Evolutionary conservation across 2,797 vertebrate species (phyloP).

Genomic region (Hipposideros larvatus): DNA sequence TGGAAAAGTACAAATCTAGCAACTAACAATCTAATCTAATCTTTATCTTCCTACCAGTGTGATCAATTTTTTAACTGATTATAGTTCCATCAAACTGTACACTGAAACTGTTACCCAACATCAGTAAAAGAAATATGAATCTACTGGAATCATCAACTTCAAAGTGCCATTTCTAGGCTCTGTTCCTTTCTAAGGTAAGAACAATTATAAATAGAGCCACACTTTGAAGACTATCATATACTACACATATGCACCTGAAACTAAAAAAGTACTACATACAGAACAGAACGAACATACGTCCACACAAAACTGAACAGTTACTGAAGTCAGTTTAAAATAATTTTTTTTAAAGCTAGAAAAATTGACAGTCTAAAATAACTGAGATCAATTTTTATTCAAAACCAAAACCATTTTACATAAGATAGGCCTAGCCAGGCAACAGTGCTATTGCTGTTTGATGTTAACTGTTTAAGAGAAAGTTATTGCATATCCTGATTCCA

Average conservation of each 20-base stretch:
- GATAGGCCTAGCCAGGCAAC: not conserved
- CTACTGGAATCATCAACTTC: not conserved
- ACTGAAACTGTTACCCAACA: not conserved
- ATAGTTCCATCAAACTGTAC: not conserved
- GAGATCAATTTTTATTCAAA: constrained; percentile 29
- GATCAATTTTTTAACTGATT: not conserved
- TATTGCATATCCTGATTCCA: not conserved
- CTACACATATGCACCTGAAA: not conserved
- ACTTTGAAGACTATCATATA: not conserved
- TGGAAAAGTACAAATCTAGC: not conserved
- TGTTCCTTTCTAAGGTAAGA: not conserved
- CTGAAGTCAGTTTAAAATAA: not conserved
- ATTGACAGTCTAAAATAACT: not conserved
- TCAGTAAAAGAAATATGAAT: not conserved
- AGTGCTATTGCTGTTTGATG: not conserved
- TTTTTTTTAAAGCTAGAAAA: not conserved
- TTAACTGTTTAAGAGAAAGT: not conserved
- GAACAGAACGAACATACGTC: not conserved
- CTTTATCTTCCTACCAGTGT: not conserved
- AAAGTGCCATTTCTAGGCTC: not conserved
- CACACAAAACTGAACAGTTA: not conserved
- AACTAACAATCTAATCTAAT: not conserved
- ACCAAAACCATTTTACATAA: not conserved
- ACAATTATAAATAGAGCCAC: not conserved
- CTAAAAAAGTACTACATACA: not conserved